These are phyloP conservation scores for Phyllostomus discolor DNA, from an alignment of 2,113 vertebrate species.

Conservation along the genomic window DNA sequence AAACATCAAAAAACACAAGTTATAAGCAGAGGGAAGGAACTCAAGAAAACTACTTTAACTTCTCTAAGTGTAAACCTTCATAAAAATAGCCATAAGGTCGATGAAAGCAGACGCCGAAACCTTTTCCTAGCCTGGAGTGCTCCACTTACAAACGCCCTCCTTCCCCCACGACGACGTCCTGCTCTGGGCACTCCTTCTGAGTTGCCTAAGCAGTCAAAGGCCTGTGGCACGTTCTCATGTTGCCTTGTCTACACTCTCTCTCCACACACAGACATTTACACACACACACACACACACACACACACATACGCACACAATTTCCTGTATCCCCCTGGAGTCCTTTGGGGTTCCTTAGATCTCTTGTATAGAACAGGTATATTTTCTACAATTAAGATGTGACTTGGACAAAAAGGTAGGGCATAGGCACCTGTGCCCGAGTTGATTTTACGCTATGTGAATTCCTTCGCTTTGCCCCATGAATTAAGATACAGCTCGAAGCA, in stretches of 20 bases:
- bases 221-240: neutral
- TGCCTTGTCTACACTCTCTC: neutral
- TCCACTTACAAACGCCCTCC: constrained; percentile 9
- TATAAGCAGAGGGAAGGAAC: constrained; percentile 62
- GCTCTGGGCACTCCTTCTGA: neutral
- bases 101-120: constrained; percentile 55
- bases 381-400: neutral
- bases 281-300: neutral
- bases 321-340: neutral
- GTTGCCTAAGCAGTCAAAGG: neutral
- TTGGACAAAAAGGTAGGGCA: neutral
- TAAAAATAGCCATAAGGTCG: constrained; percentile 47
- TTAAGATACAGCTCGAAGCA: constrained; percentile 27
- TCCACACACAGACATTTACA: neutral
- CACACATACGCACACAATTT: neutral
- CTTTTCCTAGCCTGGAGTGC: constrained; percentile 21
- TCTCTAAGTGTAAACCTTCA: constrained; percentile 48
- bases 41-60: constrained; percentile 49
- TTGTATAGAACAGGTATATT: neutral
- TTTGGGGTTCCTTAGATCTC: neutral
- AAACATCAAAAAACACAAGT: constrained; percentile 67
- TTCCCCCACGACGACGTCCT: neutral
- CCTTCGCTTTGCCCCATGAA: neutral
- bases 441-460: neutral
- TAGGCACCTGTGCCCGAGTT: neutral